Evolutionary conservation across 2,113 vertebrate species (phyloP), one percentile per base, ranked within the genome.

Genomic region (Ictalurus furcatus): DNA sequence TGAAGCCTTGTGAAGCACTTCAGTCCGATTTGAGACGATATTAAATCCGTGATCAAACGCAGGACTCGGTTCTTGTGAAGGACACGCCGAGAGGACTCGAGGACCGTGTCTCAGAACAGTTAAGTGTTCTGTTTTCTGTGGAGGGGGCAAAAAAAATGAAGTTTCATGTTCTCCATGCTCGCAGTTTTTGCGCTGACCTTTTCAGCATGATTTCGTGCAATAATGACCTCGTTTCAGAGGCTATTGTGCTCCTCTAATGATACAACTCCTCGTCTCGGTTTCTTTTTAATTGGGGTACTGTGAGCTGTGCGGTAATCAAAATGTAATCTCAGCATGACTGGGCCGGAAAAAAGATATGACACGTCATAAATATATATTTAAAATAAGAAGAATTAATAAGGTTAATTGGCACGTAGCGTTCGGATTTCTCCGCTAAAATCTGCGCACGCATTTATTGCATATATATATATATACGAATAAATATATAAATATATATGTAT

Each of bases 171-270:
- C 56, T 34, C 28, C 4, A 16, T 9, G 56, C 71, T 85, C 44
- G 6, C 73, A 30, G 48, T 87, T 85, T 80, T 69, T 80, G 59
- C n/a, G 86, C 84, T 91, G 90, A 91, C 89, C 90, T 91, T 91
- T 91, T 91, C 85, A 88, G 37, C 69, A 44, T 56, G 88, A 87
- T 87, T 89, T 89, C 83, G 73, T 80, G 80, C 87, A 80, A 91
- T 91, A 90, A 91, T 90, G 84, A 85, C 84, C 86, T 91, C 81
- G 71, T 90, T 90, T 85, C 84, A 73, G 79, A 91, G 87, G 87
- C 89, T 54, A 23, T 87, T 84, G 88, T 90, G 87, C 89, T 71
- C 54, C 79, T 84, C 79, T 90, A 90, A 91, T 90, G 89, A 91
- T 73, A 80, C 88, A 63, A 83, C 84, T 86, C 87, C 85, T 87